Evolutionary conservation across 2,797 vertebrate genomes (phyloP), one percentile per base, ranked within the genome.

Genomic region (Phataginus tricuspis): DNA sequence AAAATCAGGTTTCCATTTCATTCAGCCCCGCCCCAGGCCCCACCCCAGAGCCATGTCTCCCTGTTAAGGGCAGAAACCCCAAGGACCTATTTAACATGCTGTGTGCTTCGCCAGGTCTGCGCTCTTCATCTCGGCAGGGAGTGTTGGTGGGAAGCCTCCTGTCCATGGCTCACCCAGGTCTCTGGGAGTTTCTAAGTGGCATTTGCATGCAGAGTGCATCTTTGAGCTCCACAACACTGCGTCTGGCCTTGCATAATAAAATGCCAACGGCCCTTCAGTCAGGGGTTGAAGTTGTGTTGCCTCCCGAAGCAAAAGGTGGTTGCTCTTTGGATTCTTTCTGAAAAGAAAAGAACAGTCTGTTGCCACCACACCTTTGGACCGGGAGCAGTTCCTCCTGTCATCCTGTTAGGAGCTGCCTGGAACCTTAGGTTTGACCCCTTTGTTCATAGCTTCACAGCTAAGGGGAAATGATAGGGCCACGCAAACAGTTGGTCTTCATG

Each of bases 241-340:
- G 11, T 71, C 94, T 18, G n/a, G 72, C 66, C 86, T 53, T 78
- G 63, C 72, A 85, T 59, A 11, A 51, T 69, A 79, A 87, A 88
- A 90, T 71, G 31, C n/a, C 66, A 75, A 23, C 29, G 37, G 61
- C 66, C n/a, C 19, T 69, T 16, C 23, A 14, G 0, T 37, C 72
- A 49, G 86, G 37, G n/a, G 14, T 42, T 21, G 42, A 42, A 49
- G 57, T 31, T 55, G 23, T 19, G 23, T 55, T 31, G 4, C 15
- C 42, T 55, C 25, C 77, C 14, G 45, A 31, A n/a, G 53, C 34
- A 57, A 29, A n/a, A 51, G 11, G 9, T 16, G 45, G 12, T 18
- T 45, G 53, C n/a, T 78, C 21, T 84, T 39, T 18, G n/a, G 68
- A 37, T 16, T 68, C 80, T 63, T 78, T 31, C 59, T 64, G 71